Evolutionary conservation across 2,797 vertebrate species (phyloP).

Genomic region (Coregonus suidteri): DNA sequence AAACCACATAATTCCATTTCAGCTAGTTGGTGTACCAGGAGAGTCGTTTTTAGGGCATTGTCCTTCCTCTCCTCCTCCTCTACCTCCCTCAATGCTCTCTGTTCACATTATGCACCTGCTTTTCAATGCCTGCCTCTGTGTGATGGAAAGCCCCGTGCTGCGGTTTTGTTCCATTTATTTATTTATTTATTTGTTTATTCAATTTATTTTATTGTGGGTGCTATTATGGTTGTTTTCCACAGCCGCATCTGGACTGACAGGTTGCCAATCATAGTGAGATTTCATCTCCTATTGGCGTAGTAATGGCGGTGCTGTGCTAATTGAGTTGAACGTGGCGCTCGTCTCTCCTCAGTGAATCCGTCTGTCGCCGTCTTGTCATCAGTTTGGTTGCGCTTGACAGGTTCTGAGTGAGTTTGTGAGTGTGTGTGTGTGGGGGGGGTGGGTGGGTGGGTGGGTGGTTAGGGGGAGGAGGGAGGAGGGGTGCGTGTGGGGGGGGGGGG

Average conservation of each 20-base stretch:
- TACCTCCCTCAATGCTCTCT: conserved; percentile 22
- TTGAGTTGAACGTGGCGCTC: conserved; percentile 75
- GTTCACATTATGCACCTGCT: conserved; percentile 18
- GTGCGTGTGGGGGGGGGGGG: conserved; percentile 25
- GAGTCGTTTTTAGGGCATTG: conserved; percentile 29
- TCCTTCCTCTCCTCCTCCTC: not conserved
- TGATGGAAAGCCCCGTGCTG: conserved; percentile 62
- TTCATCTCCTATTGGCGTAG: conserved; percentile 70
- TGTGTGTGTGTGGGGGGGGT: conserved; percentile 5
- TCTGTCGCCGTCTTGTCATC: conserved; percentile 76
- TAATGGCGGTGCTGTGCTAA: conserved; percentile 72
- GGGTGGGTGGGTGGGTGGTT: too few relatives aligned
- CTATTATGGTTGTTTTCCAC: conserved; percentile 64
- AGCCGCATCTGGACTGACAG: conserved; percentile 72
- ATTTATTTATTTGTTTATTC: conserved; percentile 74
- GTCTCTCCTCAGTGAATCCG: conserved; percentile 74
- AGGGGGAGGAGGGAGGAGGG: too few relatives aligned
- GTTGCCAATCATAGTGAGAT: conserved; percentile 76
- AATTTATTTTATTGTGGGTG: conserved; percentile 62
- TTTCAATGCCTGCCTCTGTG: conserved; percentile 54
- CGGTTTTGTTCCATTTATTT: conserved; percentile 55
- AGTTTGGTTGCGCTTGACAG: conserved; percentile 74
- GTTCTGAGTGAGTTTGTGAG: conserved; percentile 51
- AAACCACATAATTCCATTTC: not conserved
- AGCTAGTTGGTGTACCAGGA: not conserved